Evolutionary conservation across 1,140 invertebrate species (phyloP), one percentile per base, ranked within the genome.

Genomic region (Anthonomus grandis): DNA sequence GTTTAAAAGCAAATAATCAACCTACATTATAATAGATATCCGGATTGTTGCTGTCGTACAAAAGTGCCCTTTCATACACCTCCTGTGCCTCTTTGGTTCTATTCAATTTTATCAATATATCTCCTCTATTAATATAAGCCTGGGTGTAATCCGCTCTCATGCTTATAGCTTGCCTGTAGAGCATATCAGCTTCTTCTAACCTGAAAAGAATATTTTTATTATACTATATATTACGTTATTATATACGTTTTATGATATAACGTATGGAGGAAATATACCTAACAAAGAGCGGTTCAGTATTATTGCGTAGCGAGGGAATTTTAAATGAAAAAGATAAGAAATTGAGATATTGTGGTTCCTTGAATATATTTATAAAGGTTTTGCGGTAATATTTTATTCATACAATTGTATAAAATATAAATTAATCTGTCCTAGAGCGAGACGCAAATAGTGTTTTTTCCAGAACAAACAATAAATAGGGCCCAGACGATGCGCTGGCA

Each of bases 81-180:
- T 95, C 88, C 73, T 94, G 89, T 0, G 95, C 95, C 75, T 97
- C 94, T 68, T 93, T 88, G 3, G 92, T 95, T 58, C 93, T 85
- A 76, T 95, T 95, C 66, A 97, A 78, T 78, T 96, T 97, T 68
- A 98, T 91, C 37, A 97, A 81, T 71, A 98, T 91, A 76, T 97
- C 95, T 0, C 94, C 95, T 45, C 94, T 83, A 76, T 97, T 97
- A 62, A 97, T 97, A 69, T 97, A 97, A 4, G 95, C 95, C 73
- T 97, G 90, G 0, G 94, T 94, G 74, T 97, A 98, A 79, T 98
- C 95, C 10, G 93, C 87, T 60, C 95, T 79, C 95, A 98, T 98
- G 66, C 91, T 94, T 56, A 97, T 97, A 0, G 95, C 95, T 69
- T 95, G 93, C 38, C 89, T 78, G 70, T 97, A 95, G 5, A 97